phyloP scores from a whole-genome alignment of 2,797 vertebrate species.

The Anguilla megastoma region DNA sequence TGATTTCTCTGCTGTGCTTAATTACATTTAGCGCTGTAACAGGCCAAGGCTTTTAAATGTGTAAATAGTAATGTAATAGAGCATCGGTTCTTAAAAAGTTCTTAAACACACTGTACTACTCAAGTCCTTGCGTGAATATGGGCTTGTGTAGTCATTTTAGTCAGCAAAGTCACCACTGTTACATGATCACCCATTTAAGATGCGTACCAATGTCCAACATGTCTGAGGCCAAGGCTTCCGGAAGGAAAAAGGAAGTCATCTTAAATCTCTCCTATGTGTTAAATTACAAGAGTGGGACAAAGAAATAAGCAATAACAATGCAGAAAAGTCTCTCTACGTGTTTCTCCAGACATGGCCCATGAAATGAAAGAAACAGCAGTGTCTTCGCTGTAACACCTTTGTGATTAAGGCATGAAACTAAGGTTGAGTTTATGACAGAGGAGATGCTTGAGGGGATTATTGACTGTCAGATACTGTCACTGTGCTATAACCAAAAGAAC shows the following conservation, averaged over 20 bases:
- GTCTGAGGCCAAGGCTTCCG: not conserved
- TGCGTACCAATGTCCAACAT: not conserved
- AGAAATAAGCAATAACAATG: not conserved
- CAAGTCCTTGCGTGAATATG: not conserved
- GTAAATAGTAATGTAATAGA: not conserved
- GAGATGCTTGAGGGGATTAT: no score
- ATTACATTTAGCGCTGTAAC: not conserved
- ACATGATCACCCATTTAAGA: not conserved
- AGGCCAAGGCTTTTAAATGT: not conserved
- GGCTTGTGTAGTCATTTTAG: not conserved
- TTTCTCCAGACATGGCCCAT: constrained; percentile 2
- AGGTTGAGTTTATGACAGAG: constrained; percentile 25
- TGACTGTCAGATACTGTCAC: constrained; percentile 41
- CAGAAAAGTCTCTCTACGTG: not conserved
- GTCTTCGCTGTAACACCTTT: constrained; percentile 29
- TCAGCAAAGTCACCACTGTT: not conserved
- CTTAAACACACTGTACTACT: not conserved
- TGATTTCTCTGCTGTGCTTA: not conserved
- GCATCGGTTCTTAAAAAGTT: not conserved
- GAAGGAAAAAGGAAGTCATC: not conserved
- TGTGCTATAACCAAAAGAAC: not conserved
- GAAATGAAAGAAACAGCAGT: constrained; percentile 17
- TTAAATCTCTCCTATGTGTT: not conserved
- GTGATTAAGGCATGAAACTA: constrained; percentile 33
- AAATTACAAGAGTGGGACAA: not conserved